A percentile compares a stretch with the other conserved stretches of the same genome.
Evolutionary conservation across 2,888 invertebrate genomes (phyloP).

Genomic region (Euplexia lucipara): DNA sequence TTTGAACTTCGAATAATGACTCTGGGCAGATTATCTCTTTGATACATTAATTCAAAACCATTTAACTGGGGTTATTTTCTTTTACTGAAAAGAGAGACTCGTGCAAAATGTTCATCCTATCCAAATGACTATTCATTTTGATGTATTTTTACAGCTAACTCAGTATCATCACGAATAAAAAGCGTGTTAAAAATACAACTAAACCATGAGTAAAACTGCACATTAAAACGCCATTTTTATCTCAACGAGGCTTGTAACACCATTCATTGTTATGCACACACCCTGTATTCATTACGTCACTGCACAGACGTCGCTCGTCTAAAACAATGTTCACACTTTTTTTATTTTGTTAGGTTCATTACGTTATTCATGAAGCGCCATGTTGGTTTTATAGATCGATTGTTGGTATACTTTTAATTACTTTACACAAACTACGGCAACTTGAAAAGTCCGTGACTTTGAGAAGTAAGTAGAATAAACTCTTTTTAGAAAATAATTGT

Average conservation of each 20-base stretch:
- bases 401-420: constrained; percentile 39
- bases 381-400: constrained; percentile 52
- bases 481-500: too few relatives aligned
- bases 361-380: constrained; percentile 57
- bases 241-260: constrained; percentile 46
- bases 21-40: not conserved
- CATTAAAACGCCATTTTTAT: constrained; percentile 52
- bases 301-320: constrained; percentile 54
- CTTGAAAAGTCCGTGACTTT: not conserved
- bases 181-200: constrained; percentile 16
- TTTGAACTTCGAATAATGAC: constrained; percentile 14
- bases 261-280: constrained; percentile 63
- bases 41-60: not conserved
- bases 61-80: too few relatives aligned
- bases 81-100: not conserved
- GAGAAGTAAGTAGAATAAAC: not conserved
- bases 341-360: constrained; percentile 51
- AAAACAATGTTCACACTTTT: constrained; percentile 62
- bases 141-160: constrained; percentile 9
- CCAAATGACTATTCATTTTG: not conserved
- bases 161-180: constrained; percentile 9
- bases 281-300: constrained; percentile 48
- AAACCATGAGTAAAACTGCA: constrained; percentile 26
- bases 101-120: not conserved
- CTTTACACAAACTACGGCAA: not conserved